Base-by-base conservation (phyloP, 2,888 invertebrate genomes). In the Tribolium freemani region DNA sequence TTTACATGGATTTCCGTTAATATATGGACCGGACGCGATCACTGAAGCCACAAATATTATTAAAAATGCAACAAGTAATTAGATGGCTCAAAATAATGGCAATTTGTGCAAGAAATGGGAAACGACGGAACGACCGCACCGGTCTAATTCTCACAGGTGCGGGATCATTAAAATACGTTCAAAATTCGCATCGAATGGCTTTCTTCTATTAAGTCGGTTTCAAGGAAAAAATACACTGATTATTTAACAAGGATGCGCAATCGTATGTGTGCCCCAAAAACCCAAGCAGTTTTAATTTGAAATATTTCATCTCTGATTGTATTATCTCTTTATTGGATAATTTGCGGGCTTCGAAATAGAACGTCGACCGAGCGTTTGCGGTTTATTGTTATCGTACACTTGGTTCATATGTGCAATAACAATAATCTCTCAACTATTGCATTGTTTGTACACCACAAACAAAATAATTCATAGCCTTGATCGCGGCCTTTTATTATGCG, bases 321-420 rank as follows among this genome's bases (percentile, higher is more conserved):
- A 48, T 48, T 48, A 48, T 48, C 48, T 48, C 48, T 10, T 26
- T 46, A 60, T 60, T 60, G 51, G 63, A 50, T 63, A 63, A 63
- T 63, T 50, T 31, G 63, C 63, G 26, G 20, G 50, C 9, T 13
- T 11, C 50, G 31, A 63, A 38, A 51, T 48, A 48, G 63, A 63
- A 63, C 63, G 16, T 63, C 48, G 63, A 63, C 63, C 63, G 63
- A 26, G n/a, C 16, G 16, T 63, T 63, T 51, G 63, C 63, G 63
- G 63, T 51, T 61, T 63, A 51, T 63, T 63, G 63, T 63, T 63
- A 60, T 60, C 60, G 21, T 11, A 48, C 48, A 48, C 11, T 48
- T 48, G 13, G 48, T 6, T 60, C 26, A 46, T 60, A 48, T 60
- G 60, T 48, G 26, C 45, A 60, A 60, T 60, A 60, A 60, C n/a